Evolutionary conservation across 2,888 invertebrate genomes (phyloP).

Genomic region (Morpho deidamia): DNA sequence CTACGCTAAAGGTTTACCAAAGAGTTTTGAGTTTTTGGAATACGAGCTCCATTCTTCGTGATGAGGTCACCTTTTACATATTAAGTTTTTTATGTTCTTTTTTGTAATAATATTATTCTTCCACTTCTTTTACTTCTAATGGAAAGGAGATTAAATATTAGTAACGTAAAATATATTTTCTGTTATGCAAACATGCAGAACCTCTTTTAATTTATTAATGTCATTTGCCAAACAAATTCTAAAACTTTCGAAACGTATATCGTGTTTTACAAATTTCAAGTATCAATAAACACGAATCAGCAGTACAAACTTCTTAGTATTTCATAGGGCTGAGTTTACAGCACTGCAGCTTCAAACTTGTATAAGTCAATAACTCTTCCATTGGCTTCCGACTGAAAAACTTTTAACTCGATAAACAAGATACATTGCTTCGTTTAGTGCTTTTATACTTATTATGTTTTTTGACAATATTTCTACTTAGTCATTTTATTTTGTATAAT

Average conservation of each 20-base stretch:
- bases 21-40: no score
- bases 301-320: constrained; percentile 13
- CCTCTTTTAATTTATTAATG: neutral
- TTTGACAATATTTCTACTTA: no score
- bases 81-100: no score
- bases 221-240: neutral
- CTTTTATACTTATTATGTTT: constrained; percentile 13
- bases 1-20: no score
- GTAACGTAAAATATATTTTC: no score
- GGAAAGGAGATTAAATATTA: no score
- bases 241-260: constrained; percentile 1
- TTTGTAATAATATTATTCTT: no score
- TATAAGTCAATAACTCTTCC: constrained; percentile 29
- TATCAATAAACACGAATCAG: constrained; percentile 14
- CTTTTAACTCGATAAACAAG: constrained; percentile 30
- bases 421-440: constrained; percentile 25
- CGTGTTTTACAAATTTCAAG: constrained; percentile 3
- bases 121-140: no score
- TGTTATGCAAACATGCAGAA: no score
- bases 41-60: no score
- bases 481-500: no score
- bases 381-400: constrained; percentile 26
- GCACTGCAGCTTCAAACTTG: constrained; percentile 25
- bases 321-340: constrained; percentile 21
- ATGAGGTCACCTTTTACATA: no score